Evolutionary conservation across 2,888 invertebrate genomes (phyloP).

Genomic region (Lymantria dispar): DNA sequence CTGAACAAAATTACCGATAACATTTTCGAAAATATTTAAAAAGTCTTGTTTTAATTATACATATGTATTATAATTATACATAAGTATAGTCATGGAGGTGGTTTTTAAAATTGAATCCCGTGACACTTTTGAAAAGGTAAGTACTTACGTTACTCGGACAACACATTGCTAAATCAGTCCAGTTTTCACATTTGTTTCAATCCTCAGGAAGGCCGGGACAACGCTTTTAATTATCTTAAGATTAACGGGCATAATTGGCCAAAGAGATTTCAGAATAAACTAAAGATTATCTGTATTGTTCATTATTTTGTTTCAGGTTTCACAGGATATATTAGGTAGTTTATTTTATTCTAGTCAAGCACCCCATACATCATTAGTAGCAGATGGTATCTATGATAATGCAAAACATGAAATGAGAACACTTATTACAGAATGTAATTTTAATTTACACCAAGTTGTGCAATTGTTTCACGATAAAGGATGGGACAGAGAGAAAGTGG

Average conservation of each 20-base stretch:
- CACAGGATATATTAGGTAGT: constrained; percentile 38
- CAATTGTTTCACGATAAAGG: constrained; percentile 29
- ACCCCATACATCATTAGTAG: constrained; percentile 11
- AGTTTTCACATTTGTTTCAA: no score
- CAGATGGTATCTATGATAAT: constrained; percentile 16
- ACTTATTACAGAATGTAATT: constrained; percentile 39
- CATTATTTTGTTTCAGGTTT: constrained; percentile 36
- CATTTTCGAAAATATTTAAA: no score
- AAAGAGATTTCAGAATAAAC: not conserved
- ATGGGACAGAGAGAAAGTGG: constrained; percentile 39
- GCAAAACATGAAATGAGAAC: constrained; percentile 45
- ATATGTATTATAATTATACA: not conserved
- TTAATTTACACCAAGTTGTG: constrained; percentile 34
- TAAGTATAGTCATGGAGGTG: constrained; percentile 35
- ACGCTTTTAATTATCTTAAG: no score
- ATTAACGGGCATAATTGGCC: no score
- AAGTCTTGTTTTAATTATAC: no score
- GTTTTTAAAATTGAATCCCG: constrained; percentile 39
- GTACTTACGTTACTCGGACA: constrained; percentile 3
- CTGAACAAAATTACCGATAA: no score
- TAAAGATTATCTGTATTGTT: not conserved
- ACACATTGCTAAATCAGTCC: no score
- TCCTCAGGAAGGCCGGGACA: no score
- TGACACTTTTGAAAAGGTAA: constrained; percentile 44
- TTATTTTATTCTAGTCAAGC: constrained; percentile 29